Evolutionary conservation across 2,888 invertebrate genomes (phyloP), one percentile per base, ranked within the genome.

Genomic region (Caenorhabditis sp.): DNA sequence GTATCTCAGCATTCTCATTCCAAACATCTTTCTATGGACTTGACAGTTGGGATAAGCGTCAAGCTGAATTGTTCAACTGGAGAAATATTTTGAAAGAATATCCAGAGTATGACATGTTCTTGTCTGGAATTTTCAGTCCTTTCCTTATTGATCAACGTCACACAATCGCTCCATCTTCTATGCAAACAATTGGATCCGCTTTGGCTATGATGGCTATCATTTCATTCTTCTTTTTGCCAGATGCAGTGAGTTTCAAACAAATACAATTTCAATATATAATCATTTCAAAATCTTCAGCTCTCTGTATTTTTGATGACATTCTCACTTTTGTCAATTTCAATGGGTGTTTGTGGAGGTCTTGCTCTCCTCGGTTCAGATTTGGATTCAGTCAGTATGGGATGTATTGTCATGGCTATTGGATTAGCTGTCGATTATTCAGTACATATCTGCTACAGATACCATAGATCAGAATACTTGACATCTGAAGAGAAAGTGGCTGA

Each of bases 241-340:
- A 87, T 67, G 80, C 73, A 57, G 85, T 83, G 38, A 50, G 26
- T 14, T 52, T 27, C 23, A 21, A 57, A 14, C 5, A 50, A 50
- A 50, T 57, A 3, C 17, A 1, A 52, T n/a, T 36, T 10, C 25
- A 21, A 20, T 36, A 20, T n/a, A n/a, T 38, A 23, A 1, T 38
- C 43, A 20, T 38, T 38, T 5, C 43, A 53, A 57, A 38, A 26
- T 43, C 14, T 58, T 57, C 38, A 85, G 83, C 86, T 82, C 50
- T 87, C 87, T 21, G 87, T 87, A 27, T 87, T 87, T 76, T 69
- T 85, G 63, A 87, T 87, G 85, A 85, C 87, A 7, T 87, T 84
- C 78, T 86, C 87, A n/a, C 81, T 87, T 38, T 78, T 87, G 27
- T 87, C 87, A 12, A 87, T 86, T 56, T 85, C 87, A 1, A 85